Evolutionary conservation across 2,113 vertebrate genomes (phyloP).

Genomic region (Phocoena phocoena): DNA sequence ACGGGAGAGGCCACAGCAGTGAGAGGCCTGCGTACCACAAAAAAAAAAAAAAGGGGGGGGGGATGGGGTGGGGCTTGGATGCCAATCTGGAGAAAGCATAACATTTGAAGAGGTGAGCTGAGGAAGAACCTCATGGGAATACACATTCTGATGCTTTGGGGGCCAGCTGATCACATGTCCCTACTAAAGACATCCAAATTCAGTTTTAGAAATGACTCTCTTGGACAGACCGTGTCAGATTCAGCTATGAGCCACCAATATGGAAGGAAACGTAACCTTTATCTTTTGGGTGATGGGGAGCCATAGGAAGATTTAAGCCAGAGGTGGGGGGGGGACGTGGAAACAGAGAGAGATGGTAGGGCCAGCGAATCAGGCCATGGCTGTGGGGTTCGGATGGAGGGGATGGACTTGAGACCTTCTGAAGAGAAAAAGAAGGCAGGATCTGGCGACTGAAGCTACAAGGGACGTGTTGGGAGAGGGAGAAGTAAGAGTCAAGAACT

Average conservation of each 20-base stretch:
- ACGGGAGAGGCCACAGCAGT: too few relatives aligned
- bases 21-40: too few relatives aligned
- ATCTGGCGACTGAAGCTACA: not conserved
- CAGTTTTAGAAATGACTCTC: not conserved
- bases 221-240: not conserved
- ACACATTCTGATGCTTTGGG: not conserved
- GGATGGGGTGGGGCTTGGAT: too few relatives aligned
- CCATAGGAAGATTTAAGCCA: not conserved
- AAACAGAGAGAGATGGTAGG: not conserved
- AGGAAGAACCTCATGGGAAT: not conserved
- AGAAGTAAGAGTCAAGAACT: not conserved
- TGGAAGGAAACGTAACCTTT: not conserved
- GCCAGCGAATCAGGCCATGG: not conserved
- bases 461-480: accelerated
- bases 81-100: not conserved
- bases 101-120: not conserved
- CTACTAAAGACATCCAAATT: not conserved
- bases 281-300: not conserved
- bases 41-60: too few relatives aligned
- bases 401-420: not conserved
- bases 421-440: not conserved
- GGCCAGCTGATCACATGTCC: not conserved
- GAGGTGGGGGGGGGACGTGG: not conserved
- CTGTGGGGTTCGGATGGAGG: not conserved
- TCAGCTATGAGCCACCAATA: not conserved